phyloP scores from a whole-genome alignment of 2,888 invertebrate genomes.

The Phymatocera aterrima region DNA sequence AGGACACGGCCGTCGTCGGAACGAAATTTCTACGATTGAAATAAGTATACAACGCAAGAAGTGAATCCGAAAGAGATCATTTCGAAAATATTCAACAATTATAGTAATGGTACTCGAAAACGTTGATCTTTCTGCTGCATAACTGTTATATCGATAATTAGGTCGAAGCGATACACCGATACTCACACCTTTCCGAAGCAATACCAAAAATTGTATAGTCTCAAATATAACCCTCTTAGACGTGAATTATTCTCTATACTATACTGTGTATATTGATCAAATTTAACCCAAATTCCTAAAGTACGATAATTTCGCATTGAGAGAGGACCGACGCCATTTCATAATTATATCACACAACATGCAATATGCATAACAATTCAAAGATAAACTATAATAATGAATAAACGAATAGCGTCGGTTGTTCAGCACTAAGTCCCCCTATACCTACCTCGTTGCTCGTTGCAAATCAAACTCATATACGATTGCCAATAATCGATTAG shows the following conservation, averaged over 20 bases:
- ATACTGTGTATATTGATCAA: neutral
- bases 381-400: slow-evolving; percentile 8
- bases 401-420: slow-evolving; percentile 25
- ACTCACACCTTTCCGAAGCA: slow-evolving; percentile 2
- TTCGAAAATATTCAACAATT: too few species aligned
- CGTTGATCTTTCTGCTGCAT: neutral
- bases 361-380: neutral
- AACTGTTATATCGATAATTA: neutral
- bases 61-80: too few species aligned
- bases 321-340: slow-evolving; percentile 33
- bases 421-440: slow-evolving; percentile 23
- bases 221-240: neutral
- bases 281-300: neutral
- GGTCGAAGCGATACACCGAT: too few species aligned
- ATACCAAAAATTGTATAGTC: neutral
- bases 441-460: slow-evolving; percentile 33
- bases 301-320: slow-evolving; percentile 23
- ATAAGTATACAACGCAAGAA: too few species aligned
- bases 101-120: neutral
- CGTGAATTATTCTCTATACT: neutral
- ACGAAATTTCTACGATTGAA: too few species aligned
- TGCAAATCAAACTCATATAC: slow-evolving; percentile 22
- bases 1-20: slow-evolving; percentile 22
- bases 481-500: neutral
- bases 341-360: neutral